phyloP scores from a whole-genome alignment of 2,797 vertebrate species.

The Antrozous pallidus region DNA sequence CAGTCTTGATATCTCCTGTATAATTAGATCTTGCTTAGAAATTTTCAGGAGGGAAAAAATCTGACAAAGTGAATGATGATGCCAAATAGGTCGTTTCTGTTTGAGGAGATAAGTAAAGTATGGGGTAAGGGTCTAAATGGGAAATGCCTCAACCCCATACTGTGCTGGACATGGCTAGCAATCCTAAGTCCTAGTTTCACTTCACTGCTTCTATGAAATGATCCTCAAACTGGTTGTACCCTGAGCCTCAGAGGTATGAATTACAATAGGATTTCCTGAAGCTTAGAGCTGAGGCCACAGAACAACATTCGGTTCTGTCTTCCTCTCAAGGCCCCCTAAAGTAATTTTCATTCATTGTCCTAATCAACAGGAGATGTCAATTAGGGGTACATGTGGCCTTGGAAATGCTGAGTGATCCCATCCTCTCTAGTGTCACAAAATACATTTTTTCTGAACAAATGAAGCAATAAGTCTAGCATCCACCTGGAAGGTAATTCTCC shows the following conservation, averaged over 20 bases:
- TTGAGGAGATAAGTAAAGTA: neutral
- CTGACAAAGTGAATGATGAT: neutral
- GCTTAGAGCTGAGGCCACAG: neutral
- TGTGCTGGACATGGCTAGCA: neutral
- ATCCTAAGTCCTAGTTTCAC: neutral
- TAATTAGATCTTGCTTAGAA: conserved; percentile 23
- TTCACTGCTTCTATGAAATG: neutral
- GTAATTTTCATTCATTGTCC: neutral
- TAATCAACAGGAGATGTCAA: neutral
- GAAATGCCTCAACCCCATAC: neutral
- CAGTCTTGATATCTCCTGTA: neutral
- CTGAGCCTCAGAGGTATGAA: neutral
- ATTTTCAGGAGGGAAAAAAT: neutral
- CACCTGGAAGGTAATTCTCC: neutral
- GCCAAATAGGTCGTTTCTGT: neutral
- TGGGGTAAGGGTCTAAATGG: neutral
- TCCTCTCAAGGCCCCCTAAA: neutral
- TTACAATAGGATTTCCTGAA: neutral
- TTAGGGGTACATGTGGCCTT: neutral
- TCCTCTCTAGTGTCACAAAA: neutral
- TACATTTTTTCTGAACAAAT: neutral
- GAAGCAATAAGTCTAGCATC: neutral
- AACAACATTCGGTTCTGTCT: neutral
- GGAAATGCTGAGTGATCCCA: neutral
- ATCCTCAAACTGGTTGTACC: neutral